Percentiles rank a stretch among this genome's conserved stretches.
These are phyloP conservation scores for Hydrocynus forskahlii DNA, from an alignment of 2,797 vertebrate genomes.

Conservation along the genomic window DNA sequence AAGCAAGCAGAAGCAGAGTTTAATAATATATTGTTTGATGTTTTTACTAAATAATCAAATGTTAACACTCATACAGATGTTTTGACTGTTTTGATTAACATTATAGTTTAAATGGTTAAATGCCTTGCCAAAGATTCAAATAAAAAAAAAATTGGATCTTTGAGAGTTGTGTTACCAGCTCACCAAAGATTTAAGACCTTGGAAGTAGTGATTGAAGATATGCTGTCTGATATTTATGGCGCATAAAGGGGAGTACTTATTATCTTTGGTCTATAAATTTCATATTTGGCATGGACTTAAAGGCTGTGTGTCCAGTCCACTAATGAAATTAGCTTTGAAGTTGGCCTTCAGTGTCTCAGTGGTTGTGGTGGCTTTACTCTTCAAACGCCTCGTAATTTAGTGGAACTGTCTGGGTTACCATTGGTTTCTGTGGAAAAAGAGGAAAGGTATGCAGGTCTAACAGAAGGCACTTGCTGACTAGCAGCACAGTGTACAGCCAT, in stretches of 20 bases:
- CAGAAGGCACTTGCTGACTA: slow-evolving; percentile 24
- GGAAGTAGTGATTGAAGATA: slow-evolving; percentile 18
- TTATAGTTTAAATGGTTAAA: neutral
- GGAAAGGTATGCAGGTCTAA: slow-evolving; percentile 39
- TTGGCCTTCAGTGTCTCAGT: slow-evolving; percentile 35
- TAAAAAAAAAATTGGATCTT: neutral
- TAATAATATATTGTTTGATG: neutral
- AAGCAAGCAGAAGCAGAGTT: neutral
- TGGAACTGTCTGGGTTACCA: slow-evolving; percentile 30
- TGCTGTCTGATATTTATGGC: slow-evolving; percentile 33
- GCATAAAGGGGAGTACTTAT: slow-evolving; percentile 22
- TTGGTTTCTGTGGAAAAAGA: slow-evolving; percentile 24
- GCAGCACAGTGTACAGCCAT: slow-evolving; percentile 1
- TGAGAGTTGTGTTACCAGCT: slow-evolving; percentile 18
- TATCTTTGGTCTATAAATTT: slow-evolving; percentile 53
- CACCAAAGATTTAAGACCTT: slow-evolving; percentile 19
- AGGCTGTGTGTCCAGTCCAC: slow-evolving; percentile 23
- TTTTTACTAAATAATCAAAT: neutral
- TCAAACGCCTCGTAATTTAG: slow-evolving; percentile 24
- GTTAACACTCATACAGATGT: neutral
- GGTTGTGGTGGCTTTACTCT: slow-evolving; percentile 6
- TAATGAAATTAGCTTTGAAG: slow-evolving; percentile 46
- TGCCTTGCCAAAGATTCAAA: no score
- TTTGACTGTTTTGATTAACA: no score
- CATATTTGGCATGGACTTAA: slow-evolving; percentile 34